Base-by-base conservation (phyloP, 1,140 invertebrate genomes). In the Leptestheria dahalacensis region DNA sequence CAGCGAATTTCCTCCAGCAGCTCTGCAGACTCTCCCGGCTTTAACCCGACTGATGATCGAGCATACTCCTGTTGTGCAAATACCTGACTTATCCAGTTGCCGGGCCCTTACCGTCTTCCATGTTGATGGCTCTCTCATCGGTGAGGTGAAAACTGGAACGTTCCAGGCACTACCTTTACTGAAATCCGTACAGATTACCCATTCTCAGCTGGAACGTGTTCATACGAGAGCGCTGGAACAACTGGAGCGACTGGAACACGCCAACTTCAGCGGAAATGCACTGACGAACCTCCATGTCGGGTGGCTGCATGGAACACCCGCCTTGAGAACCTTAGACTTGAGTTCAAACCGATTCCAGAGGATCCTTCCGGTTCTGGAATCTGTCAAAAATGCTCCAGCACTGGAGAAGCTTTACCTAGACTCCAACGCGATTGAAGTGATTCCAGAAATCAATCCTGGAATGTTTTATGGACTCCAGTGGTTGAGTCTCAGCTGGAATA, bases 1-100 rank as follows among this genome's bases (percentile, higher is more conserved):
- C 25, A 75, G 82, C 26, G 86, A 80, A 65, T 72, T 90, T 33
- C 86, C 88, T 0, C 76, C 82, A 1, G 85, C 89, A 67, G 84
- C 83, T 65, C 72, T 91, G 2, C 78, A 82, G 60, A 82, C 83
- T 63, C 72, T 89, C 59, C 79, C 80, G 61, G 81, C 82, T 64
- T 73, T 90, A 26, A 83, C 90, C n/a, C 18, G 20, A n/a, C 25
- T 60, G 10, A 23, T 50, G 2, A 52, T 66, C 18, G 64, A 63
- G 23, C 60, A 64, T 53, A 68, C 66, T 18, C 54, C 58, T 3
- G 59, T 68, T 15, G 48, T 52, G 6, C 59, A 62, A 49, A 58
- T 68, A 11, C 66, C 66, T 1, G 56, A 65, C 26, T 21, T 67
- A 10, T 61, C 59, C 25, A 61, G 63, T 11, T 58, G 66, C n/a